A percentile compares a stretch with the other conserved stretches of the same genome.
These are phyloP conservation scores for Rhagoletis zephyria DNA, from an alignment of 1,140 invertebrate genomes.

Conservation along the genomic window DNA sequence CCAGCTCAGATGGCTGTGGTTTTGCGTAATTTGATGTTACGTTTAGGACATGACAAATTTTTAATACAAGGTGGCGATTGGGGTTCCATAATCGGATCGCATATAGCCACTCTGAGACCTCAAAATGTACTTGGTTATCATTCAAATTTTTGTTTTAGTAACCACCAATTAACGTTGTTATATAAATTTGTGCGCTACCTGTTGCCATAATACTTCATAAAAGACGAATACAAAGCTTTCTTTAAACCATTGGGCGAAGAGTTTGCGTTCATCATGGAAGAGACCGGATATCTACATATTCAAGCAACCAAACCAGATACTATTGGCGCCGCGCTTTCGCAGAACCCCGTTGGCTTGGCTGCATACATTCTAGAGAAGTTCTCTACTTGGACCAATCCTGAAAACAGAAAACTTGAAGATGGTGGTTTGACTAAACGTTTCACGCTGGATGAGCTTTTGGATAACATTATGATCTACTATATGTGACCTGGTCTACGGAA, in stretches of 20 bases:
- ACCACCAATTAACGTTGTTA: slow-evolving; percentile 67
- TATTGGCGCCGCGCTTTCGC: slow-evolving; percentile 78
- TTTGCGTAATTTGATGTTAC: slow-evolving; percentile 79
- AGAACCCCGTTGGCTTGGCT: slow-evolving; percentile 84
- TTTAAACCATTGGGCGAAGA: slow-evolving; percentile 78
- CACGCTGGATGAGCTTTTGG: slow-evolving; percentile 84
- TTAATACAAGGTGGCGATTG: slow-evolving; percentile 75
- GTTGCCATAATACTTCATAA: slow-evolving; percentile 76
- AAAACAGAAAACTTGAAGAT: slow-evolving; percentile 77
- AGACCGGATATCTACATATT: slow-evolving; percentile 87
- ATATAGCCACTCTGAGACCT: slow-evolving; percentile 81
- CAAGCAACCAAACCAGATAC: slow-evolving; percentile 75
- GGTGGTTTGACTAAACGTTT: slow-evolving; percentile 81
- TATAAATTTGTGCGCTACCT: slow-evolving; percentile 64
- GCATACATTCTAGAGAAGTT: slow-evolving; percentile 91
- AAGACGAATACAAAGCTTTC: slow-evolving; percentile 75
- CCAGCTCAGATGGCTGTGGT: slow-evolving; percentile 75
- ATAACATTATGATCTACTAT: slow-evolving; percentile 89
- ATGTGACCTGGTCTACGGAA: too few relatives aligned
- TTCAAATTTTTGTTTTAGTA: slow-evolving; percentile 77
- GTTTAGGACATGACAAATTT: slow-evolving; percentile 84
- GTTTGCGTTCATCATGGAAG: slow-evolving; percentile 76
- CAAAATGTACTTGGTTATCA: slow-evolving; percentile 79
- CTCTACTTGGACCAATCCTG: slow-evolving; percentile 47
- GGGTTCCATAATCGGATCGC: slow-evolving; percentile 78